Conservation (phyloP, 37 sponge, comb jelly and placozoan genomes). For the Halichondria panicea region DNA sequence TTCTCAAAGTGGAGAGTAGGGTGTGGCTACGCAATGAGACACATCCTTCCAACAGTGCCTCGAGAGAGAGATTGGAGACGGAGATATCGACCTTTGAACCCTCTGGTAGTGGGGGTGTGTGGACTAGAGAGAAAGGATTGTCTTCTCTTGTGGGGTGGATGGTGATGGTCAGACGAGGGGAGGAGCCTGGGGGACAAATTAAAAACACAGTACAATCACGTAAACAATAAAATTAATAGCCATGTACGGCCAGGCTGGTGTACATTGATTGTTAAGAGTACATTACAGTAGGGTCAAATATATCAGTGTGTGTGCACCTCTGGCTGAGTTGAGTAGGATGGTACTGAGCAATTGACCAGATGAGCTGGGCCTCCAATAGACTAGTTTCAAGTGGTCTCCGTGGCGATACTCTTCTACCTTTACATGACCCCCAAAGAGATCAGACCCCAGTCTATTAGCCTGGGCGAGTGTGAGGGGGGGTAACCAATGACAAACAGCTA, state of each 20-base stretch:
- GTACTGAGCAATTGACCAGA: conserved; percentile 24
- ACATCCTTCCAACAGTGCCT: conserved; percentile 43
- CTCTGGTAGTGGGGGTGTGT: conserved; percentile 43
- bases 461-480: not conserved
- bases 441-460: conserved; percentile 25
- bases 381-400: conserved; percentile 38
- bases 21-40: conserved; percentile 15
- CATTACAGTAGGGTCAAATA: not conserved
- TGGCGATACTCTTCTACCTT: conserved; percentile 69
- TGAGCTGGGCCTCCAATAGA: conserved; percentile 52
- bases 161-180: conserved; percentile 24
- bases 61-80: conserved; percentile 27
- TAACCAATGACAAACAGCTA: not conserved
- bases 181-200: not conserved
- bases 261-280: not conserved
- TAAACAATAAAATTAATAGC: no score
- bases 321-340: conserved; percentile 29
- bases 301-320: not conserved
- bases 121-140: conserved; percentile 24
- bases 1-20: conserved; percentile 1
- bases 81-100: not conserved
- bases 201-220: not conserved
- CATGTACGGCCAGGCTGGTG: not conserved
- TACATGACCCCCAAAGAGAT: conserved; percentile 44
- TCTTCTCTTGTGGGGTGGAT: conserved; percentile 18